These are phyloP conservation scores for Leuciscus waleckii DNA, from an alignment of 2,797 vertebrate species.

Conservation along the genomic window DNA sequence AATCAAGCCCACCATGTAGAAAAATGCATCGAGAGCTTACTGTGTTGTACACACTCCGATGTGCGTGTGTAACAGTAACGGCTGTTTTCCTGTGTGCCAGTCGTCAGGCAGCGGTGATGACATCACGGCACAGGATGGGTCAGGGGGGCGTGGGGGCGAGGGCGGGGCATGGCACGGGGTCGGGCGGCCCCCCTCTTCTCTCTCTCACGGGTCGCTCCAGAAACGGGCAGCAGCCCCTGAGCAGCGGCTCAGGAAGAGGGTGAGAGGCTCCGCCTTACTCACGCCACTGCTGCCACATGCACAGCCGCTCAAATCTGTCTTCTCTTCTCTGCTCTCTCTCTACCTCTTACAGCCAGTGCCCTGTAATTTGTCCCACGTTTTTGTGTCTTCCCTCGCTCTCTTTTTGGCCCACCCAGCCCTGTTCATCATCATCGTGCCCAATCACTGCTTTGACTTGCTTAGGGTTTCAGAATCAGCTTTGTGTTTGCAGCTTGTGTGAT, in stretches of 20 bases:
- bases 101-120: slow-evolving; percentile 80
- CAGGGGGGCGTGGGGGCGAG: slow-evolving; percentile 68
- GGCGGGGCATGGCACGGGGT: slow-evolving; percentile 73
- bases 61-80: slow-evolving; percentile 51
- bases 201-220: slow-evolving; percentile 72
- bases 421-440: slow-evolving; percentile 50
- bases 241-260: slow-evolving; percentile 82
- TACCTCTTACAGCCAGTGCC: background rate
- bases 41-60: slow-evolving; percentile 15
- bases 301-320: slow-evolving; percentile 14
- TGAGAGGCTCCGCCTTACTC: slow-evolving; percentile 77
- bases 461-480: slow-evolving; percentile 41
- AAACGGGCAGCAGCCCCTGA: slow-evolving; percentile 64
- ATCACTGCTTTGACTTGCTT: slow-evolving; percentile 54
- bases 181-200: slow-evolving; percentile 76
- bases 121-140: slow-evolving; percentile 69
- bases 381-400: slow-evolving; percentile 6
- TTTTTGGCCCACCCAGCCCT: slow-evolving; percentile 45
- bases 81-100: slow-evolving; percentile 68
- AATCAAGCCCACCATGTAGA: slow-evolving; percentile 21
- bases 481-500: slow-evolving; percentile 51
- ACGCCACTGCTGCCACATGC: slow-evolving; percentile 63
- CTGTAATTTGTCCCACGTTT: background rate
- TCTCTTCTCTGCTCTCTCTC: background rate
- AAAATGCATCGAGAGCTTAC: slow-evolving; percentile 27